Base-by-base conservation (phyloP, 2,797 vertebrate species). In the Lates japonicus region DNA sequence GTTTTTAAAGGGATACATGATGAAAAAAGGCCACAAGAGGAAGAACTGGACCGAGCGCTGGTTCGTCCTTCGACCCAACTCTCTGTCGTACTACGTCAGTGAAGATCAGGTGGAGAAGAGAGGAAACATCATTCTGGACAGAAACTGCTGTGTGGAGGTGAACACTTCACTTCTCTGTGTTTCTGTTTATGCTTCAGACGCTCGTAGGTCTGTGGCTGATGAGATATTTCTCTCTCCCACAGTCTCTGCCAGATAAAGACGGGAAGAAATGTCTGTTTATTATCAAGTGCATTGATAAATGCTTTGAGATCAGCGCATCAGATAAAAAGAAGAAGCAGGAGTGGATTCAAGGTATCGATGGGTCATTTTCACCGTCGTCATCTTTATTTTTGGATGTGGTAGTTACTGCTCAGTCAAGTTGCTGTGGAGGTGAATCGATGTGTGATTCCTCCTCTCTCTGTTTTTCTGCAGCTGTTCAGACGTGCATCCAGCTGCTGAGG, bases 1-100 rank as follows among this genome's bases (percentile, higher is more conserved):
- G 29, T 84, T 64, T 70, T 77, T 82, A 3, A 87, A 99, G 98
- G 98, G 97, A 63, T 99, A 99, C 84, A 95, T 99, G 97, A 94
- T 97, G 95, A 99, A 99, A 90, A 99, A 99, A 82, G 97, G 98
- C 46, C 97, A 98, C 86, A 97, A 90, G 87, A 95, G 97, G 94
- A 99, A 99, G 96, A 99, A 99, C 55, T 99, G 98, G 98, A 98
- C 95, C 0, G 98, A 99, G 83, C 96, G 97, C 60, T 99, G 98
- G 98, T 99, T 99, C 91, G 93, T 98, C 55, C 95, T 99, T 51
- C 95, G 95, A 60, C 97, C 97, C 74, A 95, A 82, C 74, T 84
- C 94, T 6, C 95, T 99, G 86, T 97, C 96, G 0, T 99, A 99
- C 83, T 99, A 97, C 17, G 85, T 95, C 72, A 92, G 95, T 67